These are phyloP conservation scores for Tychaedon coryphoeus DNA, from an alignment of 2,113 vertebrate genomes.

Conservation along the genomic window DNA sequence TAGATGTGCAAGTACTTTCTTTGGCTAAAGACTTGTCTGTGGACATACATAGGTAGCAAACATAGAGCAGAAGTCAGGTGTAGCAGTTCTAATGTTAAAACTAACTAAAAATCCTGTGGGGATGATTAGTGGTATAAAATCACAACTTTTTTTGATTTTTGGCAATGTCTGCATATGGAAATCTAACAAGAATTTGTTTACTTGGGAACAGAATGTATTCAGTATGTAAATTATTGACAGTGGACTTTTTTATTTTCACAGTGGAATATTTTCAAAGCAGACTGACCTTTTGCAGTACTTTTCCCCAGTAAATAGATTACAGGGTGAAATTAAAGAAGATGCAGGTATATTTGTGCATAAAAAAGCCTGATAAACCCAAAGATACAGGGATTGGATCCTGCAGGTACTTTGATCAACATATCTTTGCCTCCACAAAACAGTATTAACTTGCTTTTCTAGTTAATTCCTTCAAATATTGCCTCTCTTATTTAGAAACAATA, in stretches of 20 bases:
- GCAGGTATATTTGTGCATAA: not conserved
- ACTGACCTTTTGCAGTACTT: not conserved
- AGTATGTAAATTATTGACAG: not conserved
- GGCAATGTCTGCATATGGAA: not conserved
- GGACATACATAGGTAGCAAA: not conserved
- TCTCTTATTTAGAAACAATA: not conserved
- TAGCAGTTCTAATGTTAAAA: not conserved
- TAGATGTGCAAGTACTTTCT: not conserved
- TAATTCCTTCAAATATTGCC: not conserved
- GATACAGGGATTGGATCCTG: not conserved
- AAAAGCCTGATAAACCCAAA: not conserved
- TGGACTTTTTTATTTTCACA: not conserved
- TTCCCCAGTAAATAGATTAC: not conserved
- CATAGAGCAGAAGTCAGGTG: not conserved
- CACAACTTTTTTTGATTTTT: not conserved
- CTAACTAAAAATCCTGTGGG: rapidly evolving
- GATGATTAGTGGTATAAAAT: not conserved
- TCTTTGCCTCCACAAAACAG: not conserved
- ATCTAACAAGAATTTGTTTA: not conserved
- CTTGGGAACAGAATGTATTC: not conserved
- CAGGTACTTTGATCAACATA: not conserved
- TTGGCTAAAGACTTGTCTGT: not conserved
- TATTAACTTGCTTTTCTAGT: not conserved
- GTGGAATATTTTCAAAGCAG: not conserved
- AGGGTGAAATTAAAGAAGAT: not conserved